Conservation (phyloP, 2,797 vertebrate genomes). For the Pelodytes ibericus region DNA sequence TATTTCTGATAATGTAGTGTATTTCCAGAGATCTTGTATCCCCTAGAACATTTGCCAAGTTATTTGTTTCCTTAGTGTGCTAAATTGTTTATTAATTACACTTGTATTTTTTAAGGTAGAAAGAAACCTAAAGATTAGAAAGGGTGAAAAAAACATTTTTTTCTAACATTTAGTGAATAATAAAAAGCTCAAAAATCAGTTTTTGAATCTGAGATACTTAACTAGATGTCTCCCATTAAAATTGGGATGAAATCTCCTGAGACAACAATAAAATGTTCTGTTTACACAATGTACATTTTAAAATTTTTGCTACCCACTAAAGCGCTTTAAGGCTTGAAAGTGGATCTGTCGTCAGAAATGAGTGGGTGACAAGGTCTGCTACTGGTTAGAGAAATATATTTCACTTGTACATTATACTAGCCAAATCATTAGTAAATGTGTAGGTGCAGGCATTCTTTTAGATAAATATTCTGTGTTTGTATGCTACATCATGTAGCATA, state of each 20-base stretch:
- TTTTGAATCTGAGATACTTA: not conserved
- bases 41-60: conserved; percentile 96
- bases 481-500: no score
- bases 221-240: not conserved
- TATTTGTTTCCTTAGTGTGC: conserved; percentile 93
- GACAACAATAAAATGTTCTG: not conserved
- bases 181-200: not conserved
- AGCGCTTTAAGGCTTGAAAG: no score
- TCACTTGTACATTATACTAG: no score
- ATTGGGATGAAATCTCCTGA: not conserved
- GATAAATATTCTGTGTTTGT: no score
- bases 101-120: conserved; percentile 86
- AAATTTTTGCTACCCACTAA: no score
- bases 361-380: no score
- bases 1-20: conserved; percentile 92
- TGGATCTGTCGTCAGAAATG: no score
- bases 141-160: not conserved
- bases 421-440: no score
- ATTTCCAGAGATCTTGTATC: conserved; percentile 96
- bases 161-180: not conserved
- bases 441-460: no score
- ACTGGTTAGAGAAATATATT: no score
- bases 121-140: conserved; percentile 54
- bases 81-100: conserved; percentile 99
- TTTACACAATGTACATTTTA: not conserved